Evolutionary conservation across 2,797 vertebrate genomes (phyloP).

Genomic region (Micropoecilia bifurca): DNA sequence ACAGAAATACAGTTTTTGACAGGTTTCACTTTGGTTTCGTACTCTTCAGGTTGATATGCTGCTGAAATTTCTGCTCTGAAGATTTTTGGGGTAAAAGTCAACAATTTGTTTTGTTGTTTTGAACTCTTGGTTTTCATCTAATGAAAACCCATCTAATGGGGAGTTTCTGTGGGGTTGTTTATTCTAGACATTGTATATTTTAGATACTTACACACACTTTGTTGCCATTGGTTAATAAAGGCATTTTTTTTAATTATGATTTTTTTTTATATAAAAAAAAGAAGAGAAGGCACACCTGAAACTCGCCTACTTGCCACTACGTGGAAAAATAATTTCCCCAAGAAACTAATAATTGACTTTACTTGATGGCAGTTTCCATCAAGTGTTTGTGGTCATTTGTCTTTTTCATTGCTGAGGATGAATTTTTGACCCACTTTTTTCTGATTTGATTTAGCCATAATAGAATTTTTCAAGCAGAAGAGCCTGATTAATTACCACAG

Average conservation of each 20-base stretch:
- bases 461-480: not conserved
- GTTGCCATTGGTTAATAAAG: not conserved
- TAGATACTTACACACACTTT: not conserved
- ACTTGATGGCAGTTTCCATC: not conserved
- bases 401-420: not conserved
- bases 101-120: not conserved
- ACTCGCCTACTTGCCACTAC: not conserved
- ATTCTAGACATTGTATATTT: not conserved
- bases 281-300: not conserved
- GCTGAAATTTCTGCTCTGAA: conserved; percentile 19
- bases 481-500: not conserved
- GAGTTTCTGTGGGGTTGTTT: not conserved
- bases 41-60: conserved; percentile 14
- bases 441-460: not conserved
- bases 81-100: conserved; percentile 16
- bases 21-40: conserved; percentile 41
- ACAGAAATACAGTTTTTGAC: conserved; percentile 38
- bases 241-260: not conserved
- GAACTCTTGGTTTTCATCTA: not conserved
- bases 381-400: not conserved
- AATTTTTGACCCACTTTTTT: not conserved
- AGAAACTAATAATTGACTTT: not conserved
- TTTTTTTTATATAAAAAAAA: not conserved
- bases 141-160: not conserved
- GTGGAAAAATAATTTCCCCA: not conserved